Conservation (phyloP, 2,888 invertebrate species). For the Spodoptera exigua region DNA sequence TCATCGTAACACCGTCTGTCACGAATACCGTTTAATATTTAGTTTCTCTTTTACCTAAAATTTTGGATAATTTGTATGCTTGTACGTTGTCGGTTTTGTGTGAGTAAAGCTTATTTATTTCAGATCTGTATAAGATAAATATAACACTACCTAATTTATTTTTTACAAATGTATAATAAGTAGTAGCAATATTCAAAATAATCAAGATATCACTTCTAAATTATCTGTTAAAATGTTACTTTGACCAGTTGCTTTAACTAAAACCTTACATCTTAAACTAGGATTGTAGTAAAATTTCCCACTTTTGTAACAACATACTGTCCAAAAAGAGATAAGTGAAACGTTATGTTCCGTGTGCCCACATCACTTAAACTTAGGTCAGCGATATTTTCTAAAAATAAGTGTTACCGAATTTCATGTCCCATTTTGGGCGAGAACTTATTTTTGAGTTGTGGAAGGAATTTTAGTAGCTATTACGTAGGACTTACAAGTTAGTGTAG, state of each 20-base stretch:
- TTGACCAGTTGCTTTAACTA: too few species aligned
- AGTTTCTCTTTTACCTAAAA: conserved; percentile 40
- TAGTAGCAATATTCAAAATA: too few species aligned
- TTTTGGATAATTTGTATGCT: conserved; percentile 21
- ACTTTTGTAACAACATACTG: too few species aligned
- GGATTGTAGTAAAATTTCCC: too few species aligned
- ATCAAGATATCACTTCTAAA: too few species aligned
- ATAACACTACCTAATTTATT: too few species aligned
- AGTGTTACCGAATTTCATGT: conserved; percentile 50
- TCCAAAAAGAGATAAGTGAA: conserved; percentile 19
- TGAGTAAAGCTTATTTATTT: too few species aligned
- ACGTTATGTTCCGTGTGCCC: conserved; percentile 29
- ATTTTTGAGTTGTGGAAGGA: conserved; percentile 63
- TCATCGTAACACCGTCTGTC: conserved; percentile 47
- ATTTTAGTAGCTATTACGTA: conserved; percentile 63
- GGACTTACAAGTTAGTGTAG: conserved; percentile 69
- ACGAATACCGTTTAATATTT: conserved; percentile 53
- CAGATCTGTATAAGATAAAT: too few species aligned
- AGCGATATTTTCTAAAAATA: conserved; percentile 43
- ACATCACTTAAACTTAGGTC: conserved; percentile 42
- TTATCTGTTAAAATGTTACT: too few species aligned
- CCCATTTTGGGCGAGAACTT: conserved; percentile 53
- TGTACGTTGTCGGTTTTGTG: too few species aligned
- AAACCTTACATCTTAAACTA: too few species aligned
- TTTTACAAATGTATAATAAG: too few species aligned